phyloP scores from a whole-genome alignment of 2,113 vertebrate genomes.

The Pithys albifrons region DNA sequence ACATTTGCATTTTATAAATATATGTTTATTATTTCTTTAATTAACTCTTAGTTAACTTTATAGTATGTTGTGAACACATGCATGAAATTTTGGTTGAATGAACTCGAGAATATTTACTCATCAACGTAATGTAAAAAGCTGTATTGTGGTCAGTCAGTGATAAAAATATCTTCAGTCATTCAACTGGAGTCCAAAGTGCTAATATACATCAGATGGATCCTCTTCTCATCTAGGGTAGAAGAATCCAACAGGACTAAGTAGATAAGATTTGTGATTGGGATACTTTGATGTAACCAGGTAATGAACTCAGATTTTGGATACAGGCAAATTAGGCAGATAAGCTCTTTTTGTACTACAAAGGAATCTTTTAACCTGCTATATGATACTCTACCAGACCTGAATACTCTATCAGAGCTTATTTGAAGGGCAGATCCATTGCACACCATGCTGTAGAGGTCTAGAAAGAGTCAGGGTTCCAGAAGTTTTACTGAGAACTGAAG shows the following conservation, averaged over 20 bases:
- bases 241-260: neutral
- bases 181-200: neutral
- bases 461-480: neutral
- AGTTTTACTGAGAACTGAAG: neutral
- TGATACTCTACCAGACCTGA: neutral
- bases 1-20: neutral
- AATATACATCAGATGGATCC: neutral
- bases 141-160: neutral
- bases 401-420: neutral
- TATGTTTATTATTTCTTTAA: neutral
- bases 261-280: neutral
- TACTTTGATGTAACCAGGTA: neutral
- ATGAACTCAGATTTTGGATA: slow-evolving; percentile 6
- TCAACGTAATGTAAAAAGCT: neutral
- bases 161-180: neutral
- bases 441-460: neutral
- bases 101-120: neutral
- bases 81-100: neutral
- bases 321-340: neutral
- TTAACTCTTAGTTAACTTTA: neutral
- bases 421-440: neutral
- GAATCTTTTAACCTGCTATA: neutral
- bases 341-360: neutral
- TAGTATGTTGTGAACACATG: neutral
- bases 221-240: neutral